These are phyloP conservation scores for Peromyscus maniculatus DNA, from an alignment of 2,113 vertebrate species.

Conservation along the genomic window DNA sequence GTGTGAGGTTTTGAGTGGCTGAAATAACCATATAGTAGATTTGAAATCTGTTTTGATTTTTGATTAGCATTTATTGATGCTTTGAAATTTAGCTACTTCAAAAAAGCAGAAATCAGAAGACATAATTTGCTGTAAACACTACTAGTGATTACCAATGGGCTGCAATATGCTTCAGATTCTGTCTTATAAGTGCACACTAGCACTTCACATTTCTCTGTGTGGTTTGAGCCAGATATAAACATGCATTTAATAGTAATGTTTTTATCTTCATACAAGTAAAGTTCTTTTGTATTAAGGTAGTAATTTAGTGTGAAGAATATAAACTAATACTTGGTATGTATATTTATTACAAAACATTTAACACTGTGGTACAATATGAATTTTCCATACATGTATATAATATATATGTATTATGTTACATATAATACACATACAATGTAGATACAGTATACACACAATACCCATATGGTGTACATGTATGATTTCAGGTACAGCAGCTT, in stretches of 20 bases:
- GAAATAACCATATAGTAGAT: background rate
- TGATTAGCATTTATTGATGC: background rate
- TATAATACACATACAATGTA: background rate
- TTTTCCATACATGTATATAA: background rate
- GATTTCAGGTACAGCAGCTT: background rate
- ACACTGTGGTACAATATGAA: background rate
- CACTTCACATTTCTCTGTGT: background rate
- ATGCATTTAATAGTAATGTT: background rate
- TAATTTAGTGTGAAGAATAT: conserved; percentile 26
- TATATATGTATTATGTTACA: background rate
- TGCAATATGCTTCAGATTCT: background rate
- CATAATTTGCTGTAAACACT: background rate
- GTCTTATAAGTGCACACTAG: background rate
- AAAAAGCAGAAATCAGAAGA: conserved; percentile 7
- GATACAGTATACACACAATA: background rate
- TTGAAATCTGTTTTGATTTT: background rate
- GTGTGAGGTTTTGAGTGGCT: background rate
- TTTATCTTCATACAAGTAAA: background rate
- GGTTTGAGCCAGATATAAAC: background rate
- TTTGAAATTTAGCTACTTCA: conserved; percentile 10
- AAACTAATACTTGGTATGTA: background rate
- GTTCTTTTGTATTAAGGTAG: conserved; percentile 45
- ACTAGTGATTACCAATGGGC: background rate
- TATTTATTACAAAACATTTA: background rate
- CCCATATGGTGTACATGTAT: background rate